Evolutionary conservation across 2,888 invertebrate genomes (phyloP).

Genomic region (Pseudococcus jackbeardsleyi): DNA sequence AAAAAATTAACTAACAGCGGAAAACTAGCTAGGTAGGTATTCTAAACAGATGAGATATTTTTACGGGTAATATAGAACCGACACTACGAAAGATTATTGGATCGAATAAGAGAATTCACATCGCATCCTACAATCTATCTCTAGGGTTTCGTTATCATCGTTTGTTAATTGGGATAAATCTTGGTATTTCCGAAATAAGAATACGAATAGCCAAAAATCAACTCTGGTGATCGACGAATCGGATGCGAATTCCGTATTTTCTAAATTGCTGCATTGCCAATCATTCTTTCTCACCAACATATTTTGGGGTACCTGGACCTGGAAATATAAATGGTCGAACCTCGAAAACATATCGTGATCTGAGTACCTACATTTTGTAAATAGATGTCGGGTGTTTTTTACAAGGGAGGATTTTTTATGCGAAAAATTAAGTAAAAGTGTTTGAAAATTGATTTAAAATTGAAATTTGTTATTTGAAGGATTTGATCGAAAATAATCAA

Average conservation of each 20-base stretch:
- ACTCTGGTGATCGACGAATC: not conserved
- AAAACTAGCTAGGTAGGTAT: not conserved
- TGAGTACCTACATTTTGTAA: not conserved
- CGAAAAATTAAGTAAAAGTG: no score
- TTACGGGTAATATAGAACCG: not conserved
- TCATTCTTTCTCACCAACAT: not conserved
- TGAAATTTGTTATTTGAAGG: no score
- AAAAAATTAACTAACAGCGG: not conserved
- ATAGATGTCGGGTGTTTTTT: not conserved
- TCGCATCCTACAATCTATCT: not conserved
- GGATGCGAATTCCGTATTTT: not conserved
- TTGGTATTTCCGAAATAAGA: constrained; percentile 19
- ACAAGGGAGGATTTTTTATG: no score
- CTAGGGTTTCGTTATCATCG: not conserved
- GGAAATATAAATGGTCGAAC: not conserved
- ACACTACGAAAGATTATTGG: not conserved
- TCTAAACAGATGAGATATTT: not conserved
- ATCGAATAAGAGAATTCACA: not conserved
- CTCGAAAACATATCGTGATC: constrained; percentile 18
- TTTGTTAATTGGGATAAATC: constrained; percentile 6
- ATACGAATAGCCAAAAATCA: constrained; percentile 33
- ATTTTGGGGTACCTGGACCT: constrained; percentile 21
- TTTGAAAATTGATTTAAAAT: no score
- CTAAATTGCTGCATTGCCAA: constrained; percentile 49
- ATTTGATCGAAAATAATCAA: no score